A percentile compares a stretch with the other conserved stretches of the same genome.
Evolutionary conservation across 2,797 vertebrate species (phyloP).

Genomic region (Sebastiscus tertius): DNA sequence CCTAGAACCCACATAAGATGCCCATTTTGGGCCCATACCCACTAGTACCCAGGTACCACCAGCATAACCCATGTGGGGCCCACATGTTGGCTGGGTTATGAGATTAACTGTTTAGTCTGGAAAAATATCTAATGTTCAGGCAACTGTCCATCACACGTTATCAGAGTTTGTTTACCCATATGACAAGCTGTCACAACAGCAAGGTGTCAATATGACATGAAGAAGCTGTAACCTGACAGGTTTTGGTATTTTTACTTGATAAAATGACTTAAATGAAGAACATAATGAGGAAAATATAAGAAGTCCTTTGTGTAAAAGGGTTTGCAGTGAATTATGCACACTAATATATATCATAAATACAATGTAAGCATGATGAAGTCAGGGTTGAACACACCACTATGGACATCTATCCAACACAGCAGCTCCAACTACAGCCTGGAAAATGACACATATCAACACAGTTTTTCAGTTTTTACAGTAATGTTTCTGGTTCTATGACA

Average conservation of each 20-base stretch:
- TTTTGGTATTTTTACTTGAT: neutral
- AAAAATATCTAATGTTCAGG: neutral
- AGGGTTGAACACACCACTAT: neutral
- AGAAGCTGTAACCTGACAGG: neutral
- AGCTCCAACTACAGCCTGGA: neutral
- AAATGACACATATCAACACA: neutral
- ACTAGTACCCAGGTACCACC: too few species aligned
- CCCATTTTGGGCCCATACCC: too few species aligned
- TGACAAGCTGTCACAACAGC: neutral
- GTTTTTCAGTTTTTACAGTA: neutral
- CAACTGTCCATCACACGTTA: neutral
- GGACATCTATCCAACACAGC: neutral
- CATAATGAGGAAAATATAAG: neutral
- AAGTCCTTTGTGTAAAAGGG: neutral
- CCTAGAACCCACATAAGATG: too few species aligned
- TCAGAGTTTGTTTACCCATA: neutral
- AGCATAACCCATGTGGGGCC: too few species aligned
- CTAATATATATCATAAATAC: neutral
- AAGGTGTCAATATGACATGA: neutral
- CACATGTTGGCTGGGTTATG: too few species aligned
- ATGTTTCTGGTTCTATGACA: too few species aligned
- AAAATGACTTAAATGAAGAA: neutral
- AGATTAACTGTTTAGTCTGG: neutral
- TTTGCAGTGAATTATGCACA: neutral
- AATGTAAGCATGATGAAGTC: neutral